phyloP scores from a whole-genome alignment of 2,113 vertebrate species.

The Toxostoma redivivum region DNA sequence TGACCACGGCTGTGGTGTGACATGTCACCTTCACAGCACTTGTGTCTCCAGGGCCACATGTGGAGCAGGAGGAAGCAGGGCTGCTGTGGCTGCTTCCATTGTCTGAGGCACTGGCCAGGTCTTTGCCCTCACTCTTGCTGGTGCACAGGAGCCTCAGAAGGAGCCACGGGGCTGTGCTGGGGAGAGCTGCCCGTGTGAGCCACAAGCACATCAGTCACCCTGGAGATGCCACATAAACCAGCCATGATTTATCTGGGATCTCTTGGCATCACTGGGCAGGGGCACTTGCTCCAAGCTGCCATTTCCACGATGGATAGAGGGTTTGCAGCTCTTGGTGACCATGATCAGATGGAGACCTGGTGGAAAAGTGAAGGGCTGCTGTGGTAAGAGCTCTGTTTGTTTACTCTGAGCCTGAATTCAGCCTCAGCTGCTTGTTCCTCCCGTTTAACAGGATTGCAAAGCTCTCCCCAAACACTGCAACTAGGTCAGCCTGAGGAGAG shows the following conservation, averaged over 20 bases:
- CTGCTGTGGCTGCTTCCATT: not conserved
- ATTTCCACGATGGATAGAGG: accelerated
- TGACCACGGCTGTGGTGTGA: accelerated
- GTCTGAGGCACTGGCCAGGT: not conserved
- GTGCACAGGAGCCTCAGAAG: not conserved
- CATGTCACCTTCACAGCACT: not conserved
- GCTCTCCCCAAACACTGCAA: not conserved
- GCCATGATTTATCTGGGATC: accelerated
- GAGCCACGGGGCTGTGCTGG: not conserved
- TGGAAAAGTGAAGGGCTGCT: not conserved
- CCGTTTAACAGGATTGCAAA: not conserved
- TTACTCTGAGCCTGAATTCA: not conserved
- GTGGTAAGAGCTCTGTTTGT: not conserved
- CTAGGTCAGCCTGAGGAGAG: constrained; percentile 1
- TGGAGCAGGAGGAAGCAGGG: not conserved
- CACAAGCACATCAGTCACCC: not conserved
- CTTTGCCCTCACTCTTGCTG: not conserved
- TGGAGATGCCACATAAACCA: accelerated
- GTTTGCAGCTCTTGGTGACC: not conserved
- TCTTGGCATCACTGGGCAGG: not conserved
- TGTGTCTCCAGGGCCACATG: accelerated
- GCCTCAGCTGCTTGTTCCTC: not conserved
- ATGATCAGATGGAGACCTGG: not conserved
- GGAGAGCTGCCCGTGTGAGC: not conserved
- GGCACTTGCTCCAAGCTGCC: not conserved